Base-by-base conservation (phyloP, 2,888 invertebrate genomes). In the Aelia acuminata region DNA sequence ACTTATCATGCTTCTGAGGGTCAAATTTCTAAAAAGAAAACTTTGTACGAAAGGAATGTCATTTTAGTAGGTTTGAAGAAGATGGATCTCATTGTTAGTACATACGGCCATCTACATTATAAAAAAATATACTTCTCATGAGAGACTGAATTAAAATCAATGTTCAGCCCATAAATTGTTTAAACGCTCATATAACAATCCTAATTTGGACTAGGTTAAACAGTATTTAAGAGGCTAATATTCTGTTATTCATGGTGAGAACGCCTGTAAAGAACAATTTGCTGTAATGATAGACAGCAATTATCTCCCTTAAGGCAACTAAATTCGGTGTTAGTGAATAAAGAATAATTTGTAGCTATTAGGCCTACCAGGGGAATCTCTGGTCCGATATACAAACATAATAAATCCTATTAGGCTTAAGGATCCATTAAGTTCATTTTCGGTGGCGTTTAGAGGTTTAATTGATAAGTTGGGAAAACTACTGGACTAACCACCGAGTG, bases 321-420 rank as follows among this genome's bases (percentile, higher is more conserved):
- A 43, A 80, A 80, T 80, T 47, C 22, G 11, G 80, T 80, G 43
- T 47, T 22, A 80, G 80, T 80, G 80, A n/a, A 80, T 80, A 80
- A 80, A 80, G 43, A 80, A 39, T 43, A 80, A 80, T 43, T 80
- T 80, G 43, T 80, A n/a, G 43, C 20, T 43, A 80, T 43, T 80
- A 43, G 80, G 39, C 75, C 39, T 11, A 22, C 39, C 39, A 22
- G 35, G 57, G 8, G n/a, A 43, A 43, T 80, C n/a, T 43, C 18
- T n/a, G 43, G n/a, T 43, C 43, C 35, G 43, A 47, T 80, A 43
- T 80, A 80, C 80, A 80, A 80, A 43, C 80, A 43, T 80, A 80
- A 80, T 80, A 80, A 80, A 80, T 80, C 80, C 80, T 43, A 80
- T 80, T 80, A 80, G 35, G n/a, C n/a, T 1, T n/a, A 11, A 0